Base-by-base conservation (phyloP, 2,888 invertebrate genomes). In the Caenorhabditis afra region DNA sequence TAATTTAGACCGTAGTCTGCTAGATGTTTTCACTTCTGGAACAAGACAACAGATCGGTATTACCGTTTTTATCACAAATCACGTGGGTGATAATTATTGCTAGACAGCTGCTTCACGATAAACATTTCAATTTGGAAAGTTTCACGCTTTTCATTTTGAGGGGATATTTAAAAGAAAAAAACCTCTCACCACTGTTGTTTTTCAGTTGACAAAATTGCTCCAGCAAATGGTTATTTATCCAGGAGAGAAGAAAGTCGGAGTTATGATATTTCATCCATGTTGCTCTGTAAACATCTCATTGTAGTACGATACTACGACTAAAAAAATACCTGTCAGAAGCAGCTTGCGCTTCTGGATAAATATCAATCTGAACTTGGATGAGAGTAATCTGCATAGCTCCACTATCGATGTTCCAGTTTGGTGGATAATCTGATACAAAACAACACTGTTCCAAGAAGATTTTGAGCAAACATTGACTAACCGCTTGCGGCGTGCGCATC, bases 311-410 rank as follows among this genome's bases (percentile, higher is more conserved):
- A n/a, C n/a, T n/a, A 50, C 44, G 29, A 29, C 29, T 5, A 29
- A 29, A 5, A 5, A 7, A 29, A 7, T 29, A 73, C 45, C 88
- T 78, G 57, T 86, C 85, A 2, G 85, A 94, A 87, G 91, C 91
- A 37, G 96, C 96, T 89, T 95, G 93, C 91, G 98, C 97, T 92
- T 96, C 97, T 0, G 99, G 98, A 92, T 98, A 99, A 90, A 95
- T 94, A 91, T 99, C 85, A 18, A 85, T 82, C 23, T 83, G 77
- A 10, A 76, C 58, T 57, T 73, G 76, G 10, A 59, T 55, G 47
- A 99, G 92, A 0, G 95, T 94, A 75, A 98, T 94, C 92, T 97
- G 97, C 65, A 99, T 91, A 0, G 97, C 96, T 1, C 96, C 98
- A 1, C 97, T 97, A 82, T 95, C 94, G 61, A 89, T 88, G 52